A percentile compares a stretch with the other conserved stretches of the same genome.
Evolutionary conservation across 2,888 invertebrate species (phyloP).

Genomic region (Selenia dentaria): DNA sequence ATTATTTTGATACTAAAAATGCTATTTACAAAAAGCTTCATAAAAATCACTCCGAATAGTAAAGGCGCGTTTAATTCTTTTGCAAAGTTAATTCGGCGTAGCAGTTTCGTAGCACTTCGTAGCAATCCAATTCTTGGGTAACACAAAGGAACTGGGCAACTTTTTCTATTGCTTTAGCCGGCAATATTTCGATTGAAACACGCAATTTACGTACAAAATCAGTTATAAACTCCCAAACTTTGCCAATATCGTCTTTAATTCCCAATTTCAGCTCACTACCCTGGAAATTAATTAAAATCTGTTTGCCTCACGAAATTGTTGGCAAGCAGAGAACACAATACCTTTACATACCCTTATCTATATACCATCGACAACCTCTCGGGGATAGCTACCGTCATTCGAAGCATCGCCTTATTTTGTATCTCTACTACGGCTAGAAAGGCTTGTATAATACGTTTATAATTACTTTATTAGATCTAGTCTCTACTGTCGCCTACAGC

Average conservation of each 20-base stretch:
- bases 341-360: slow-evolving; percentile 16
- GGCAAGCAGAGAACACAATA: slow-evolving; percentile 24
- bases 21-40: slow-evolving; percentile 1
- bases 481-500: slow-evolving; percentile 8
- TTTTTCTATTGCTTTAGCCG: slow-evolving; percentile 17
- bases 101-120: slow-evolving; percentile 25
- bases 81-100: slow-evolving; percentile 24
- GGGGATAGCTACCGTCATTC: slow-evolving; percentile 1
- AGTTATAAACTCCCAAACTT: slow-evolving; percentile 32
- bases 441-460: slow-evolving; percentile 2
- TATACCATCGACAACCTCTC: slow-evolving; percentile 17
- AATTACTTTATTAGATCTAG: slow-evolving; percentile 7
- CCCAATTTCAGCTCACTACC: slow-evolving; percentile 27
- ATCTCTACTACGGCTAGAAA: slow-evolving; percentile 16
- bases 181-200: slow-evolving; percentile 19
- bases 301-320: slow-evolving; percentile 36
- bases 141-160: slow-evolving; percentile 33
- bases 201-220: slow-evolving; percentile 21
- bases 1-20: slow-evolving; percentile 17
- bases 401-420: slow-evolving; percentile 15
- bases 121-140: slow-evolving; percentile 31
- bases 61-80: slow-evolving; percentile 13
- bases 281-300: slow-evolving; percentile 42
- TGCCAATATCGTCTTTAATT: slow-evolving; percentile 39
- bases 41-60: slow-evolving; percentile 6